Conservation (phyloP, 2,113 vertebrate species). For the Castor canadensis region DNA sequence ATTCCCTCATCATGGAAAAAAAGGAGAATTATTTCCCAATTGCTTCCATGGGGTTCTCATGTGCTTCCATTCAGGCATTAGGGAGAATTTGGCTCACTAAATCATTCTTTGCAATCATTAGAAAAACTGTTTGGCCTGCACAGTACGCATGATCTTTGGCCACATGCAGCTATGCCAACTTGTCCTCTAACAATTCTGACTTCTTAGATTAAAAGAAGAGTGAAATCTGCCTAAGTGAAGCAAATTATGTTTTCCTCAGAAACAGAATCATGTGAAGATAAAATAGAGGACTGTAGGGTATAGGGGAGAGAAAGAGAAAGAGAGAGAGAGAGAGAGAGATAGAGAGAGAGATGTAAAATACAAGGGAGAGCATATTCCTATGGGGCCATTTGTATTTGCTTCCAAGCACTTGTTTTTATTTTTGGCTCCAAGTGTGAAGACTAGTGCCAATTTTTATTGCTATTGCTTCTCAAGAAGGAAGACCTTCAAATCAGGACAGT, state of each 20-base stretch:
- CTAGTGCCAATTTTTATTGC: neutral
- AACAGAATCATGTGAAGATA: neutral
- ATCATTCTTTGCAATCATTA: slow-evolving; percentile 40
- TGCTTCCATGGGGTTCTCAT: slow-evolving; percentile 19
- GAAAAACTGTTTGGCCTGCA: slow-evolving; percentile 33
- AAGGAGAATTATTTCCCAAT: slow-evolving; percentile 48
- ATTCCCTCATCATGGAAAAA: slow-evolving; percentile 29
- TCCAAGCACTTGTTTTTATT: slow-evolving; percentile 16
- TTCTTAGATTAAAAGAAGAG: slow-evolving; percentile 28
- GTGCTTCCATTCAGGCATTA: neutral
- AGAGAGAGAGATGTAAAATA: neutral
- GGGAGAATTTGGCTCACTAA: slow-evolving; percentile 55
- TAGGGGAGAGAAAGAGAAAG: neutral
- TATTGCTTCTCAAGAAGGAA: slow-evolving; percentile 2
- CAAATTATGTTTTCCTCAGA: neutral
- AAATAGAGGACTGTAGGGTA: neutral
- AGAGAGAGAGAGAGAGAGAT: neutral
- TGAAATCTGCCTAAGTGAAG: neutral
- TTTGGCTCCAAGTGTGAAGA: neutral
- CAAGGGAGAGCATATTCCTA: neutral
- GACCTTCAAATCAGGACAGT: slow-evolving; percentile 42
- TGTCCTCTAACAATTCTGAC: slow-evolving; percentile 11
- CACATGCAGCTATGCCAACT: neutral
- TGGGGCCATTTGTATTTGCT: neutral
- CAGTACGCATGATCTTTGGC: slow-evolving; percentile 11